Evolutionary conservation across 1,140 invertebrate species (phyloP).

Genomic region (Piezodorus guildinii): DNA sequence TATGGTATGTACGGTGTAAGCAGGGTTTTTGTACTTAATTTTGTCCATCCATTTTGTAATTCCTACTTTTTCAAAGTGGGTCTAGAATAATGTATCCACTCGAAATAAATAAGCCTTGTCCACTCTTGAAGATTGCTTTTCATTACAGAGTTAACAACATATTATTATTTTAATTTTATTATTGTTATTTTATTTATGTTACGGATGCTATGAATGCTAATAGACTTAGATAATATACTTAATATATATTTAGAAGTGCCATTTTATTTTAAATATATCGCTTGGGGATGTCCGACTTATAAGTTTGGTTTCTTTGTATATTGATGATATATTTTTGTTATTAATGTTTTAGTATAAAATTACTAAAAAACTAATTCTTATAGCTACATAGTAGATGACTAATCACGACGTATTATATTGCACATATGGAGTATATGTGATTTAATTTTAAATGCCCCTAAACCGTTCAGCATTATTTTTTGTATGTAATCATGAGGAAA

Average conservation of each 20-base stretch:
- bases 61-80: slow-evolving; percentile 1
- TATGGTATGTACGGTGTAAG: slow-evolving; percentile 7
- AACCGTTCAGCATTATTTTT: neutral
- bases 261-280: slow-evolving; percentile 12
- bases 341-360: slow-evolving; percentile 1
- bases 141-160: slow-evolving; percentile 4
- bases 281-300: slow-evolving; percentile 6
- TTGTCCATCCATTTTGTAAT: slow-evolving; percentile 17
- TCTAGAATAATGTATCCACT: slow-evolving; percentile 18
- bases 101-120: slow-evolving; percentile 12
- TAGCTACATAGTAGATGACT: slow-evolving; percentile 4
- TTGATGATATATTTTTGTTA: neutral
- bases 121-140: slow-evolving; percentile 2
- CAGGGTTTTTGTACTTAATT: slow-evolving; percentile 20
- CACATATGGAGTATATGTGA: slow-evolving; percentile 12
- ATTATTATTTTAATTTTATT: slow-evolving; percentile 1
- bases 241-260: slow-evolving; percentile 14
- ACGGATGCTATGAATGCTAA: slow-evolving; percentile 12
- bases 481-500: slow-evolving; percentile 2
- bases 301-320: too few species aligned
- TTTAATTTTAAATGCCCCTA: slow-evolving; percentile 3
- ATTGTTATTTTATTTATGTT: slow-evolving; percentile 4
- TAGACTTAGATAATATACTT: slow-evolving; percentile 7
- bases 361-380: slow-evolving; percentile 1
- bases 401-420: neutral